phyloP scores from a whole-genome alignment of 2,888 invertebrate genomes.

The Scrobipalpa costella region DNA sequence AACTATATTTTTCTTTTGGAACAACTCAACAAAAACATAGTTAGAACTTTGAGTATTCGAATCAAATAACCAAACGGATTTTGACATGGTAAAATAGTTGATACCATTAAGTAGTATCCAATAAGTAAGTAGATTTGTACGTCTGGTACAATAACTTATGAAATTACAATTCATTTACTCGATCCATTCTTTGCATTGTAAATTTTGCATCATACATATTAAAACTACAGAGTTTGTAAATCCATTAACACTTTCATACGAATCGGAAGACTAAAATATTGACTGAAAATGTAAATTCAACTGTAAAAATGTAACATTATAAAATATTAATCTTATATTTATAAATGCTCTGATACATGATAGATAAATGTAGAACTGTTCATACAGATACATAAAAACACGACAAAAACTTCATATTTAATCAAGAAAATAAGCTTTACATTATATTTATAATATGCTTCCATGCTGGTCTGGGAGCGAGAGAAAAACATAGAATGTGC shows the following conservation, averaged over 20 bases:
- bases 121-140: not conserved
- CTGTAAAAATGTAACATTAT: constrained; percentile 26
- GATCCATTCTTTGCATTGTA: not conserved
- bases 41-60: not conserved
- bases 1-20: not conserved
- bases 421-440: too few relatives aligned
- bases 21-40: not conserved
- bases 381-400: not conserved
- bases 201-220: not conserved
- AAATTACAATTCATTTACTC: not conserved
- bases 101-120: not conserved
- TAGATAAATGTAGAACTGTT: constrained; percentile 2
- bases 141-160: not conserved
- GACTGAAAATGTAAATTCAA: constrained; percentile 15
- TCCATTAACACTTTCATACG: constrained; percentile 11
- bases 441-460: too few relatives aligned
- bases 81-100: not conserved
- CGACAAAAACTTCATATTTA: too few relatives aligned
- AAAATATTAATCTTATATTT: constrained; percentile 23
- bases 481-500: too few relatives aligned
- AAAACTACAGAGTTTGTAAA: constrained; percentile 1
- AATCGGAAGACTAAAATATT: constrained; percentile 41
- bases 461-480: too few relatives aligned
- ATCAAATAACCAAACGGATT: not conserved
- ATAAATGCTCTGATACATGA: constrained; percentile 17